Conservation (phyloP, 2,888 invertebrate genomes). For the Taenaris catops region DNA sequence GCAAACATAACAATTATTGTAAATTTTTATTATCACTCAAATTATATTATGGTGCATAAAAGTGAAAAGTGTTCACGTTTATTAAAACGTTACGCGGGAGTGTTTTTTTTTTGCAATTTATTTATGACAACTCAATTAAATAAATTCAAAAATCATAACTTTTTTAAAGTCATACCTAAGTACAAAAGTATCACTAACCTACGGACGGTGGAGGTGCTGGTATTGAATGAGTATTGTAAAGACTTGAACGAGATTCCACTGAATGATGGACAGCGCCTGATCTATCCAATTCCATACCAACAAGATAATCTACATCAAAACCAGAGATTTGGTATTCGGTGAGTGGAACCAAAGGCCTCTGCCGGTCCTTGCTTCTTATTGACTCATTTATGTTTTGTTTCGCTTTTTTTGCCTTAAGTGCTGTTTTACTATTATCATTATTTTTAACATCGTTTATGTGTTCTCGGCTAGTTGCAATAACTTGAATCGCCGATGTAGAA, state of each 20-base stretch:
- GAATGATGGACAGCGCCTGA: slow-evolving; percentile 59
- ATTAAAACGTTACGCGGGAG: too few species aligned
- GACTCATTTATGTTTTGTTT: slow-evolving; percentile 63
- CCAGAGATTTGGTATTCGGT: slow-evolving; percentile 43
- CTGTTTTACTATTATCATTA: slow-evolving; percentile 27
- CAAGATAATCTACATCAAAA: slow-evolving; percentile 32
- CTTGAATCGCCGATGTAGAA: slow-evolving; percentile 56
- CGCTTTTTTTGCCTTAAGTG: slow-evolving; percentile 47
- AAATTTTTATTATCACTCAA: too few species aligned
- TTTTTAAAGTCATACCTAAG: too few species aligned
- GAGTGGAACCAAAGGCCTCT: slow-evolving; percentile 37
- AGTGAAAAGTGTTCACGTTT: too few species aligned
- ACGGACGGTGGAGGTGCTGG: slow-evolving; percentile 57
- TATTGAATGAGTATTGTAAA: slow-evolving; percentile 29
- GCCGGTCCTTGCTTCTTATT: slow-evolving; percentile 45
- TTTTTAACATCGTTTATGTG: slow-evolving; percentile 16
- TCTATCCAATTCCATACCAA: slow-evolving; percentile 39
- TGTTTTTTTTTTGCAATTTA: too few species aligned
- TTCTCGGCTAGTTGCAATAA: slow-evolving; percentile 18
- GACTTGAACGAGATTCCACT: slow-evolving; percentile 45
- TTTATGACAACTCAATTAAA: too few species aligned
- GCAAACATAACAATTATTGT: too few species aligned
- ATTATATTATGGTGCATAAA: too few species aligned
- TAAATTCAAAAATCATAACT: too few species aligned
- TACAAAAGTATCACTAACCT: slow-evolving; percentile 35